These are phyloP conservation scores for Australoheros facetus DNA, from an alignment of 2,797 vertebrate species.

Conservation along the genomic window DNA sequence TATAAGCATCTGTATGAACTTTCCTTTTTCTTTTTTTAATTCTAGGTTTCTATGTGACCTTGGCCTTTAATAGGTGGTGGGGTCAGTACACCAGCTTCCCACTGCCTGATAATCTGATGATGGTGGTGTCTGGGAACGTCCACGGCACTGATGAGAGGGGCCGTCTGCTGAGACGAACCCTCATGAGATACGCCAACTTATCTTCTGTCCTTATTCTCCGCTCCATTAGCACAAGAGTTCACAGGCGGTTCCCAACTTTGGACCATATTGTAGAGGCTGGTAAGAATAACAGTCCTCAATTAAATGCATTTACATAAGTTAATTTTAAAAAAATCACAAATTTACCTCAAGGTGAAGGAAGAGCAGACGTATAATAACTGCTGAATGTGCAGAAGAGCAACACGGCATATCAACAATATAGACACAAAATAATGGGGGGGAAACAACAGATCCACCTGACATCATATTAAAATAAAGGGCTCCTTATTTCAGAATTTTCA, in stretches of 20 bases:
- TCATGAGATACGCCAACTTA: constrained; percentile 90
- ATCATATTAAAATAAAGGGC: not conserved
- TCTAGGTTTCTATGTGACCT: constrained; percentile 88
- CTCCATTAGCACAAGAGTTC: constrained; percentile 90
- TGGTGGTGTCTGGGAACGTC: constrained; percentile 88
- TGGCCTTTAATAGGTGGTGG: constrained; percentile 92
- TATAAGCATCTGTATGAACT: not conserved
- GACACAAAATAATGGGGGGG: not conserved
- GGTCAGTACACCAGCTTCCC: constrained; percentile 93
- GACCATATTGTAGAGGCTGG: constrained; percentile 89
- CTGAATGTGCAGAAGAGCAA: not conserved
- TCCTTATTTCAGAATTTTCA: not conserved
- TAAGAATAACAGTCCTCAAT: constrained; percentile 44
- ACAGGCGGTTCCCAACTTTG: constrained; percentile 86
- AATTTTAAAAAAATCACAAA: not conserved
- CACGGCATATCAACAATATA: not conserved
- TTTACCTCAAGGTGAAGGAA: not conserved
- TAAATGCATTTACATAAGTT: not conserved
- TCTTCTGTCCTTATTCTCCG: constrained; percentile 89
- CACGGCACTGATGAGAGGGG: constrained; percentile 87
- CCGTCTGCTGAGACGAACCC: constrained; percentile 84
- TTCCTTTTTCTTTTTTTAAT: not conserved
- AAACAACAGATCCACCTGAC: not conserved
- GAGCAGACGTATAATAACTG: not conserved
- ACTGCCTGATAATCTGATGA: constrained; percentile 92